These are phyloP conservation scores for Epirrhoe alternata DNA, from an alignment of 2,888 invertebrate genomes.

Conservation along the genomic window DNA sequence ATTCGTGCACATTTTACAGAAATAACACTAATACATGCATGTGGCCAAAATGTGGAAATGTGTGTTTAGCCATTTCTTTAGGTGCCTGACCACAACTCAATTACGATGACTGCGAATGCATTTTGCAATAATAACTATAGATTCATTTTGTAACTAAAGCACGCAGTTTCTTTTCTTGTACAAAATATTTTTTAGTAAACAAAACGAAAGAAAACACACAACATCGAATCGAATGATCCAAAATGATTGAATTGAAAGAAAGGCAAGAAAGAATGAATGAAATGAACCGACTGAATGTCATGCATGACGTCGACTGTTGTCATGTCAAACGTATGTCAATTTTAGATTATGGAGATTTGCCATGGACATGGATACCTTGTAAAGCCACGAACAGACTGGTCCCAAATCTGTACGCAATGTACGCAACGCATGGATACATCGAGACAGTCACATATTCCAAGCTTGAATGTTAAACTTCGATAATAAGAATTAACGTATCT, in stretches of 20 bases:
- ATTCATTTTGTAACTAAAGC: neutral
- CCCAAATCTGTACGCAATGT: no score
- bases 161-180: neutral
- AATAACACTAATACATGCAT: neutral
- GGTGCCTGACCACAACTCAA: neutral
- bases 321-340: no score
- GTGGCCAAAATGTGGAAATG: neutral
- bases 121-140: neutral
- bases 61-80: slow-evolving; percentile 9
- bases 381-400: no score
- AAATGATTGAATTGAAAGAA: neutral
- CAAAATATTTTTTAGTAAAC: neutral
- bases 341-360: no score
- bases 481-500: no score
- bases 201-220: neutral
- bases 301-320: no score
- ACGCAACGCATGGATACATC: no score
- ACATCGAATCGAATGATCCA: neutral
- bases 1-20: slow-evolving; percentile 35
- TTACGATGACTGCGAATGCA: neutral
- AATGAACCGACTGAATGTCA: neutral
- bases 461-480: no score
- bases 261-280: neutral
- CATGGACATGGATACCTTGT: no score
- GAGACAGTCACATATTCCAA: no score